Conservation (phyloP, 2,888 invertebrate genomes). For the Desoria tigrina region DNA sequence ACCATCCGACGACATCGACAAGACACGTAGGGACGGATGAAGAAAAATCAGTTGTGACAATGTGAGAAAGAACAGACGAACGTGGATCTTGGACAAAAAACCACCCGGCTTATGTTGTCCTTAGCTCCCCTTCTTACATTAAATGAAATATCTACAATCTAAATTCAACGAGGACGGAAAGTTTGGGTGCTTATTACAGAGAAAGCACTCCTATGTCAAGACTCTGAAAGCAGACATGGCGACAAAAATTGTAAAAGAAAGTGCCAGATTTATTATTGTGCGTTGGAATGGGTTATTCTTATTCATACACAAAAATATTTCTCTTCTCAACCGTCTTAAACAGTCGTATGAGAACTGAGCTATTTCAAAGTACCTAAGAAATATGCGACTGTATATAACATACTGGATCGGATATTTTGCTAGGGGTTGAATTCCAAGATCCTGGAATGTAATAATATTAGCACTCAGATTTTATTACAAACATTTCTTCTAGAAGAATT, state of each 20-base stretch:
- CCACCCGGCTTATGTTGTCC: slow-evolving; percentile 1
- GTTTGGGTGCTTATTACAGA: background rate
- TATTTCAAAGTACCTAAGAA: too few relatives aligned
- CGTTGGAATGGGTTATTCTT: background rate
- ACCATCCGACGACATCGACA: too few relatives aligned
- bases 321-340: too few relatives aligned
- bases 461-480: too few relatives aligned
- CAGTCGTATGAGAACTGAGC: too few relatives aligned
- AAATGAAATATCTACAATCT: slow-evolving; percentile 10
- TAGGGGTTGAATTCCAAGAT: too few relatives aligned
- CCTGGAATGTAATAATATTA: too few relatives aligned
- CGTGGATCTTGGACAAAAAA: background rate
- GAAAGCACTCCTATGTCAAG: background rate
- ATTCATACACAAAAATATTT: slow-evolving; percentile 1
- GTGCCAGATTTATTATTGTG: background rate
- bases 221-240: background rate
- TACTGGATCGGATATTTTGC: too few relatives aligned
- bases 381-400: too few relatives aligned
- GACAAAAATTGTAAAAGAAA: background rate
- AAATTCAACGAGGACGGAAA: background rate
- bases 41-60: slow-evolving; percentile 3
- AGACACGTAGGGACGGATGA: too few relatives aligned
- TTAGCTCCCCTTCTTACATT: background rate
- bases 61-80: background rate
- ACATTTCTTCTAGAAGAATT: too few relatives aligned